Percentiles rank a stretch among this genome's conserved stretches.
Evolutionary conservation across 1,140 invertebrate genomes (phyloP).

Genomic region (Rhizoglyphus robini): DNA sequence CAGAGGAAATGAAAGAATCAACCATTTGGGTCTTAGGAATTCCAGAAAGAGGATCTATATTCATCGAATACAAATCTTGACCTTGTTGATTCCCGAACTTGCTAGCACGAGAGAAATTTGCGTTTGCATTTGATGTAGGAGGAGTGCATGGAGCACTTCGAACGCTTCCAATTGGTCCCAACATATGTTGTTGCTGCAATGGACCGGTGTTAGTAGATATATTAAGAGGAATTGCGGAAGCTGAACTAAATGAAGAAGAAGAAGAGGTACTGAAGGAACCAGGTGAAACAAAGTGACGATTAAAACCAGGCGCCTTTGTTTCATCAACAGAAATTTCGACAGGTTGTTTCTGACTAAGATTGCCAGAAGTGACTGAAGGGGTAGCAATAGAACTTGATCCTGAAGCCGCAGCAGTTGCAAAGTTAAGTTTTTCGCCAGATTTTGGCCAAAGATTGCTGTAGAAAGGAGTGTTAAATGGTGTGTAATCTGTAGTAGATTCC

Average conservation of each 20-base stretch:
- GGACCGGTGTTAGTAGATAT: conserved; percentile 26
- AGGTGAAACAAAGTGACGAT: conserved; percentile 50
- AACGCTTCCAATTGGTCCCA: conserved; percentile 26
- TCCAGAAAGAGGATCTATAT: too few species aligned
- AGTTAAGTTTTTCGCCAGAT: conserved; percentile 54
- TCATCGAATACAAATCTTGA: too few species aligned
- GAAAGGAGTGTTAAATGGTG: conserved; percentile 58
- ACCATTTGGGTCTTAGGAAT: too few species aligned
- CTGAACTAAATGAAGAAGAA: not conserved
- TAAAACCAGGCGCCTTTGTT: conserved; percentile 64
- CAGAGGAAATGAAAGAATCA: too few species aligned
- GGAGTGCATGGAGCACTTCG: conserved; percentile 28
- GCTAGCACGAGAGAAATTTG: not conserved
- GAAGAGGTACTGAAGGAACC: conserved; percentile 33
- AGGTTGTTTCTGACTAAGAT: conserved; percentile 23
- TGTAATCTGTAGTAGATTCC: conserved; percentile 46
- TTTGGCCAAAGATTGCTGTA: conserved; percentile 50
- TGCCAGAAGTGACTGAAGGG: conserved; percentile 16
- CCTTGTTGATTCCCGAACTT: not conserved
- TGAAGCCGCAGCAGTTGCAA: conserved; percentile 54
- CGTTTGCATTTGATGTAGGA: conserved; percentile 17
- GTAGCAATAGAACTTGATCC: conserved; percentile 29
- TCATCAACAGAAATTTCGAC: conserved; percentile 46
- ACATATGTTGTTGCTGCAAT: conserved; percentile 17
- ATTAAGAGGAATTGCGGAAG: conserved; percentile 1